Evolutionary conservation across 2,113 vertebrate species (phyloP).

Genomic region (Glaucomys volans): DNA sequence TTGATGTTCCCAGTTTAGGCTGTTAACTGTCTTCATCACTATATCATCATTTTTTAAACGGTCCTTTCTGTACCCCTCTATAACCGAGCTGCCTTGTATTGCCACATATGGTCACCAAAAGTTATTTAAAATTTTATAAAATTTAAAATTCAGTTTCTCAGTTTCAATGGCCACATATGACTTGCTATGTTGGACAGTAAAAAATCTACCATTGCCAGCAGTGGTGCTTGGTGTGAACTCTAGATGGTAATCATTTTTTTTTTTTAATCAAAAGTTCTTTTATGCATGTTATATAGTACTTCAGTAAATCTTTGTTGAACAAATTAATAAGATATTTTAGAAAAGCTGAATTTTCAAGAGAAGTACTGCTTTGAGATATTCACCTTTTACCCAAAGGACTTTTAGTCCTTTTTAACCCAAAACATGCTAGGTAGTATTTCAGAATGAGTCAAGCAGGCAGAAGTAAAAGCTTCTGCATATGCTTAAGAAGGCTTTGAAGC

Average conservation of each 20-base stretch:
- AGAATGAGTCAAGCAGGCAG: neutral
- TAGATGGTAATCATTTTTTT: neutral
- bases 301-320: neutral
- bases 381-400: neutral
- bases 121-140: conserved; percentile 19
- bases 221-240: neutral
- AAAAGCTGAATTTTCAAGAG: conserved; percentile 38
- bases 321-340: neutral
- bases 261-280: neutral
- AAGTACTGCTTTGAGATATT: neutral
- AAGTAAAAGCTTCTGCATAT: neutral
- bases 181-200: neutral
- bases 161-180: neutral
- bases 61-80: neutral
- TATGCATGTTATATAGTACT: neutral
- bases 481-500: neutral
- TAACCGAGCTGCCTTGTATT: neutral
- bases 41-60: neutral
- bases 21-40: neutral
- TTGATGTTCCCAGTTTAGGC: neutral
- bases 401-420: neutral
- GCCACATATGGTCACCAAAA: neutral
- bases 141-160: neutral
- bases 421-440: neutral
- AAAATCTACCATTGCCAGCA: neutral